These are phyloP conservation scores for Benthosema pterotum DNA, from an alignment of 2,797 vertebrate genomes.

Conservation along the genomic window DNA sequence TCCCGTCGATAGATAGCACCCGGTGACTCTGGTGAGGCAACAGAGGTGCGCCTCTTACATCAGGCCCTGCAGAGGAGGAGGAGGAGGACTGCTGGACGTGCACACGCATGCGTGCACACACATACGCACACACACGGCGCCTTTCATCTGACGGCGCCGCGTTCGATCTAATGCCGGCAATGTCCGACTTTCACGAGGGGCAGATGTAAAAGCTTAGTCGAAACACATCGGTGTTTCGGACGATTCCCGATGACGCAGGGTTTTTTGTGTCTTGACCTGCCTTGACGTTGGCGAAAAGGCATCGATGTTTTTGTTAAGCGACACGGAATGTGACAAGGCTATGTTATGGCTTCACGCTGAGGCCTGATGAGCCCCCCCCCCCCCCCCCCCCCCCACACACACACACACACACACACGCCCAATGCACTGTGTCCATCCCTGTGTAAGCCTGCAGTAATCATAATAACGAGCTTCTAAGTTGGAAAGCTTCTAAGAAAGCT, in stretches of 20 bases:
- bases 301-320: too few relatives aligned
- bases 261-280: too few relatives aligned
- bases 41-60: slow-evolving; percentile 76
- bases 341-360: slow-evolving; percentile 32
- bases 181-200: slow-evolving; percentile 66
- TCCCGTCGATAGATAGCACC: slow-evolving; percentile 67
- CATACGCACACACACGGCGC: slow-evolving; percentile 7
- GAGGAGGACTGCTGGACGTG: slow-evolving; percentile 23
- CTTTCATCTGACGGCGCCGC: slow-evolving; percentile 66
- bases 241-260: too few relatives aligned
- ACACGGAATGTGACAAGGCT: too few relatives aligned
- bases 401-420: too few relatives aligned
- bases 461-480: slow-evolving; percentile 53
- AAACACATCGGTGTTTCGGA: too few relatives aligned
- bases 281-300: too few relatives aligned
- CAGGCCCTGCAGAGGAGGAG: slow-evolving; percentile 65
- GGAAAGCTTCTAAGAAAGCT: too few relatives aligned
- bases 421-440: too few relatives aligned
- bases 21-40: slow-evolving; percentile 70
- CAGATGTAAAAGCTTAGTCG: slow-evolving; percentile 57
- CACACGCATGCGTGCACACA: too few relatives aligned
- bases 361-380: slow-evolving; percentile 67
- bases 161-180: slow-evolving; percentile 58
- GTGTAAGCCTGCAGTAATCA: too few relatives aligned
- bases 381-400: too few relatives aligned